Conservation (phyloP, 2,888 invertebrate genomes). For the Luffia ferchaultella region DNA sequence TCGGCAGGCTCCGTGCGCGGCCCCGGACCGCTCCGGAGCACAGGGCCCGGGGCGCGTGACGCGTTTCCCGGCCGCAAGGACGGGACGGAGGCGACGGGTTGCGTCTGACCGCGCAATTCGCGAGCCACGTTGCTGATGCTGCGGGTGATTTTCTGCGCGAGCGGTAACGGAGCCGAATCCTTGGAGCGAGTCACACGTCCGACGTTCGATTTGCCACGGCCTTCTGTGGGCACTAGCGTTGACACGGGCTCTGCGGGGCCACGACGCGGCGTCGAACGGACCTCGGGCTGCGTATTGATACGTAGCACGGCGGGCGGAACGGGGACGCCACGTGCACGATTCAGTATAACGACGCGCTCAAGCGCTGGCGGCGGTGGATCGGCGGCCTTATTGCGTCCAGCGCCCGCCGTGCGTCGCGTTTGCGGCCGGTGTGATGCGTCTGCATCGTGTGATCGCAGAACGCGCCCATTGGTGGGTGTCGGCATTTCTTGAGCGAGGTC, state of each 20-base stretch:
- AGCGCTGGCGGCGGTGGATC: slow-evolving; percentile 13
- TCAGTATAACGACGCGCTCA: slow-evolving; percentile 44
- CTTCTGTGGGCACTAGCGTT: slow-evolving; percentile 14
- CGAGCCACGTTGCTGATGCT: slow-evolving; percentile 21
- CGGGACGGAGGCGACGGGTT: neutral
- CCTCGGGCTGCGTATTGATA: slow-evolving; percentile 16
- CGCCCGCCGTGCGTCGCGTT: slow-evolving; percentile 27
- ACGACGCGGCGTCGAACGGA: neutral
- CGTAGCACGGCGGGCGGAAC: slow-evolving; percentile 8
- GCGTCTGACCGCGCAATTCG: slow-evolving; percentile 18
- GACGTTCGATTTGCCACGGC: slow-evolving; percentile 14
- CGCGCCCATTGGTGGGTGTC: slow-evolving; percentile 37
- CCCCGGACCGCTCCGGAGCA: slow-evolving; percentile 45
- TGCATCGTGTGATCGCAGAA: slow-evolving; percentile 54
- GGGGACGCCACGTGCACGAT: slow-evolving; percentile 25
- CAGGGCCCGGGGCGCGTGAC: slow-evolving; percentile 47
- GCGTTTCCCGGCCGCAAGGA: slow-evolving; percentile 42
- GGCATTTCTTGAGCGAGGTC: too few species aligned
- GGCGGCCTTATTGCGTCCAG: slow-evolving; percentile 22
- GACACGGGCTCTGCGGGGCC: neutral
- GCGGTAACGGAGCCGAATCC: slow-evolving; percentile 13
- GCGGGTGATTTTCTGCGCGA: slow-evolving; percentile 22
- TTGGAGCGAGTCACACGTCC: slow-evolving; percentile 12
- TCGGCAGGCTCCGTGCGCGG: slow-evolving; percentile 24
- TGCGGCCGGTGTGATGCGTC: slow-evolving; percentile 32